These are phyloP conservation scores for Apotomis capreana DNA, from an alignment of 2,888 invertebrate genomes.

Conservation along the genomic window DNA sequence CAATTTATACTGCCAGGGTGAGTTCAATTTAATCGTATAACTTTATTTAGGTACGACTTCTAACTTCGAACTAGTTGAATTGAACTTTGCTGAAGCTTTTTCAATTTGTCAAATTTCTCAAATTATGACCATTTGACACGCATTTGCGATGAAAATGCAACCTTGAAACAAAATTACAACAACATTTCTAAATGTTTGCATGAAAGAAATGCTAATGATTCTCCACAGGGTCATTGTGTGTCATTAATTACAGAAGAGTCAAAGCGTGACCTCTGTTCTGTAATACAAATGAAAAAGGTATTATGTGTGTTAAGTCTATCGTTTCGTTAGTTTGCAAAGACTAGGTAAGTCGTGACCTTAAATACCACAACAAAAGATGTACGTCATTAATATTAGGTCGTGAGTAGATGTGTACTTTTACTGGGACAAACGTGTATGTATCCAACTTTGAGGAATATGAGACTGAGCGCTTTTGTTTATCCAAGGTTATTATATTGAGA, in stretches of 20 bases:
- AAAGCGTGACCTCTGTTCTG: constrained; percentile 23
- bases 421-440: background rate
- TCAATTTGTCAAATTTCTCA: constrained; percentile 5
- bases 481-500: background rate
- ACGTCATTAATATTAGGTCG: background rate
- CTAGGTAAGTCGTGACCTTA: constrained; percentile 17
- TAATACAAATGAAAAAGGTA: background rate
- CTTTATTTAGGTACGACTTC: background rate
- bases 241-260: constrained; percentile 31
- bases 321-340: no score
- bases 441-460: background rate
- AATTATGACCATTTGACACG: constrained; percentile 23
- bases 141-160: background rate
- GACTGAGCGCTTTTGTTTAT: background rate
- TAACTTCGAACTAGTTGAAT: background rate
- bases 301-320: background rate
- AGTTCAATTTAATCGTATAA: background rate
- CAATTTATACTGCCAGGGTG: background rate
- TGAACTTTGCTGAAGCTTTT: background rate
- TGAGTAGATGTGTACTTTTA: background rate
- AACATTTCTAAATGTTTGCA: constrained; percentile 15
- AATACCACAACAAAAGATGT: constrained; percentile 19
- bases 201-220: constrained; percentile 22
- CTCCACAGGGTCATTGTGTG: constrained; percentile 22
- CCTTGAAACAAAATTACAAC: constrained; percentile 16